Percentiles rank a stretch among this genome's conserved stretches.
phyloP scores from a whole-genome alignment of 2,888 invertebrate genomes.

The Sycophila texana region DNA sequence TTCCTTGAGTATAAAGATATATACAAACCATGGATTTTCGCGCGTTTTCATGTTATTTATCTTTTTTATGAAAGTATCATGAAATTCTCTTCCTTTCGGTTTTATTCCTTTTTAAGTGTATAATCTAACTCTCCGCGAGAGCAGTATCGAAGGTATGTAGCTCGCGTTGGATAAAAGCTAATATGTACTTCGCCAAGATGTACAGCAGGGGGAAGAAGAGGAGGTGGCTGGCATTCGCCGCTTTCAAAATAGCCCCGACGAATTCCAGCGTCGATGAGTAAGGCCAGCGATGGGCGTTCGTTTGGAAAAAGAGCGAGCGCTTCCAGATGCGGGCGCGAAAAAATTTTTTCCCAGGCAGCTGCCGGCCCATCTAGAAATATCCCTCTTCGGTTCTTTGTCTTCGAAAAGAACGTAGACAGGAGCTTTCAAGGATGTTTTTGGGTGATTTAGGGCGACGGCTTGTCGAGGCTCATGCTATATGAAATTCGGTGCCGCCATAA shows the following conservation, averaged over 20 bases:
- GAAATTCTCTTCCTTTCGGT: background rate
- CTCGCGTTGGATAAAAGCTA: background rate
- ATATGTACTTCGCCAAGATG: background rate
- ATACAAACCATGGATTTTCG: no score
- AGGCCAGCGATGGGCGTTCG: conserved; percentile 15
- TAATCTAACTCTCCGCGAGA: background rate
- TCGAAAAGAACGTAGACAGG: background rate
- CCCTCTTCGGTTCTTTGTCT: conserved; percentile 10
- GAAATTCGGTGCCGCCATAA: no score
- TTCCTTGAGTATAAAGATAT: no score
- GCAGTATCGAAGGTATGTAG: background rate
- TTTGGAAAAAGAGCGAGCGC: conserved; percentile 29
- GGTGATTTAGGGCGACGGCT: no score
- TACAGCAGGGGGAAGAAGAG: background rate
- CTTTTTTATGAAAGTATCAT: no score
- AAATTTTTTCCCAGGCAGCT: conserved; percentile 2
- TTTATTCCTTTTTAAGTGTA: background rate
- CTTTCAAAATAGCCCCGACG: conserved; percentile 33
- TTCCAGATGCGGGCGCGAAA: conserved; percentile 33
- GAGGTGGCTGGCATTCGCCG: conserved; percentile 8
- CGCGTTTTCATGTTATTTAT: no score
- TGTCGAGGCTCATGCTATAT: no score
- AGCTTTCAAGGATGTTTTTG: no score
- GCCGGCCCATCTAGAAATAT: conserved; percentile 25
- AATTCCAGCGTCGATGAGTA: conserved; percentile 27